Conservation (phyloP, 2,797 vertebrate genomes). For the Oophaga sylvatica region DNA sequence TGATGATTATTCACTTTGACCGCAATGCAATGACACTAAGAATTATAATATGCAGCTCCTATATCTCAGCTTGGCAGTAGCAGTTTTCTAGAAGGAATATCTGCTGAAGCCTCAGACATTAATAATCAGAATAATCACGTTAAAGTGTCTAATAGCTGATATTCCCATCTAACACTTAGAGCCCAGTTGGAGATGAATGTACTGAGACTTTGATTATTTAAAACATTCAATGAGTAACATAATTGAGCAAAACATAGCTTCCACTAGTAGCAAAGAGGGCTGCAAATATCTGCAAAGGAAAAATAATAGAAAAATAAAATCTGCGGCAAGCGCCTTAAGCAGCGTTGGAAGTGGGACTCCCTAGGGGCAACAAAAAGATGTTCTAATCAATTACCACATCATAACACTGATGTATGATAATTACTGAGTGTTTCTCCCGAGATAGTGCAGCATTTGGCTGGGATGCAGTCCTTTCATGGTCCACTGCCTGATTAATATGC, state of each 20-base stretch:
- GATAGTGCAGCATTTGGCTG: conserved; percentile 81
- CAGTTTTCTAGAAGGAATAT: background rate
- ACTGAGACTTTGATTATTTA: conserved; percentile 62
- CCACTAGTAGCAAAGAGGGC: conserved; percentile 58
- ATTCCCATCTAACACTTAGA: conserved; percentile 26
- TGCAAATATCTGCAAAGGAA: conserved; percentile 63
- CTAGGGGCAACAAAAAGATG: conserved; percentile 82
- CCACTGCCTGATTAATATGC: conserved; percentile 91
- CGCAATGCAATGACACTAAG: background rate
- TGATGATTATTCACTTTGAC: background rate
- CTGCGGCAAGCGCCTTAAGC: conserved; percentile 71
- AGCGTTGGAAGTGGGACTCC: conserved; percentile 76
- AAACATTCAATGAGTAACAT: conserved; percentile 59
- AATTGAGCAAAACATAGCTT: conserved; percentile 40
- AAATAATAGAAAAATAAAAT: conserved; percentile 65
- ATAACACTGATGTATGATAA: conserved; percentile 90
- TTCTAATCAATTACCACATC: conserved; percentile 93
- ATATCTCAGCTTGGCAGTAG: background rate
- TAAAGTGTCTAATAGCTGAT: conserved; percentile 34
- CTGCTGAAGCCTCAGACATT: background rate
- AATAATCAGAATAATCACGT: conserved; percentile 30
- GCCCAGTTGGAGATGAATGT: conserved; percentile 47
- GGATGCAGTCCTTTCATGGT: conserved; percentile 80
- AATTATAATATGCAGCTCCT: background rate
- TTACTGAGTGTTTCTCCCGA: conserved; percentile 84